Evolutionary conservation across 2,797 vertebrate genomes (phyloP), one percentile per base, ranked within the genome.

Genomic region (Gambusia yucatana): DNA sequence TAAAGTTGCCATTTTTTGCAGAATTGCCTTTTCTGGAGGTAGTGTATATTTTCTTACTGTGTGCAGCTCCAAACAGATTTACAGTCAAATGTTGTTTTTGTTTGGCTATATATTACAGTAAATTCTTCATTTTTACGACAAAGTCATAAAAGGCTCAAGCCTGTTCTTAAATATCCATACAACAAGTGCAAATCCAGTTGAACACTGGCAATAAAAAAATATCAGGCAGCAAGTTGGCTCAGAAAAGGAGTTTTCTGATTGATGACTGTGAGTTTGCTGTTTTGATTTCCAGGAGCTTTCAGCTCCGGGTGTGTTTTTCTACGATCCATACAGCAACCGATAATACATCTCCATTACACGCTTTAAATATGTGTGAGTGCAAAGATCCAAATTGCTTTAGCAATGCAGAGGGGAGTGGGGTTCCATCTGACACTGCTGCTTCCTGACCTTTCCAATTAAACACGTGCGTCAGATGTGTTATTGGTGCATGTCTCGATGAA

Each of bases 101-200:
- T n/a, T 28, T 22, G 28, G 33, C 28, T 9, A 20, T 36, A 36
- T 4, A 36, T 36, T 36, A 4, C 39, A 13, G 16, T 41, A 30
- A 72, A 11, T 46, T 28, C 1, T 6, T 71, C 1, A 0, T 36
- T 22, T 46, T 78, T 73, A 84, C 41, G 39, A 3, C 70, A 84
- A 59, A 71, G 52, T 57, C 63, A 69, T 73, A 77, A 30, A 63
- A 13, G 55, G 78, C 44, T 46, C 72, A 30, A 80, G 72, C 30
- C 71, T 55, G 81, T 73, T 84, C 48, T 79, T 86, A 82, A 71
- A 77, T 43, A 65, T 82, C 77, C 59, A 8, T 47, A 57, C 57
- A 78, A 83, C 74, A 88, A 82, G 81, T 73, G 59, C 74, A 47
- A 80, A 84, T 82, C 84, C 75, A 84, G 87, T 85, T 86, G 83